Evolutionary conservation across 2,113 vertebrate species (phyloP), one percentile per base, ranked within the genome.

Genomic region (Motacilla alba): DNA sequence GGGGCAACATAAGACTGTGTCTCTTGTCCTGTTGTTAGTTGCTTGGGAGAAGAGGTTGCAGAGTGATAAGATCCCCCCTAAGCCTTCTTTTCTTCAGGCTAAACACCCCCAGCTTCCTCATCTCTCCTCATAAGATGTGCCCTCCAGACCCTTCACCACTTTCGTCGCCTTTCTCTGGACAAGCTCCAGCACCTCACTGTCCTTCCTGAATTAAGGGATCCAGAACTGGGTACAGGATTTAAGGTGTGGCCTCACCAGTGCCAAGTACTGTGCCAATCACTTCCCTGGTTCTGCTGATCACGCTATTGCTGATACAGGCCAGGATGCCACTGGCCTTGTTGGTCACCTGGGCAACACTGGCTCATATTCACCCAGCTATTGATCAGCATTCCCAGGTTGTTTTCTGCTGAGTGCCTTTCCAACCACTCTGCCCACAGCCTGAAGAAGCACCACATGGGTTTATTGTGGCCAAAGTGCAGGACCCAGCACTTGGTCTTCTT

Each of bases 261-360:
- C 27, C 0, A 0, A 17, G 27, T 13, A 47, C 4, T 7, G 11
- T 31, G 26, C 21, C 8, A 35, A 55, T 69, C 30, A 10, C 8
- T 27, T 27, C 26, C 18, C 30, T 53, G 1, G 3, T 60, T 7
- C n/a, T 49, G 41, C 47, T 43, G 49, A 2, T 12, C 49, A 28
- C 26, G 6, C 12, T 55, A 8, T 19, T 69, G 20, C 31, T 90
- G 47, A 15, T 31, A 47, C 17, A 41, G 21, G 14, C 9, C 46
- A 68, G 47, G 15, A 55, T 62, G 30, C 9, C 41, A 7, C 5
- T 30, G 46, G 39, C 14, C 28, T 30, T 46, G 13, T 59, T 53
- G 62, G 39, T 21, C 62, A 83, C 21, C n/a, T 55, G n/a, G n/a
- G 21, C 53, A 60, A 27, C 0, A 0, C 9, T 35, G n/a, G 30